Conservation (phyloP, 2,113 vertebrate species). For the Thunnus maccoyii region DNA sequence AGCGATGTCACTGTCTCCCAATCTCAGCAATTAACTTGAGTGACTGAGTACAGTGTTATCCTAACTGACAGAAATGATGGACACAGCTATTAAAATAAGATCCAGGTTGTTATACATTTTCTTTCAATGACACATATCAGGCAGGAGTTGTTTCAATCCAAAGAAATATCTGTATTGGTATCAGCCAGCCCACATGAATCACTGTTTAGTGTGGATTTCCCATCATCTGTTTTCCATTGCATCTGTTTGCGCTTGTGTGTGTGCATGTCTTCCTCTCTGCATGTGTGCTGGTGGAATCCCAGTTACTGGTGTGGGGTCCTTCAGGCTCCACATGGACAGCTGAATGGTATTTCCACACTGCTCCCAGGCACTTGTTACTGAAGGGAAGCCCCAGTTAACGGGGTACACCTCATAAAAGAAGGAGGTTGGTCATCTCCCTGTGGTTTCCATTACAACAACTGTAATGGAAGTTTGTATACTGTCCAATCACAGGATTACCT, state of each 20-base stretch:
- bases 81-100: too few relatives aligned
- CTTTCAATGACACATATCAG: not conserved
- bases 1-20: not conserved
- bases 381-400: constrained; percentile 70
- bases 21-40: not conserved
- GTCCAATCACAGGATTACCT: not conserved
- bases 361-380: constrained; percentile 47
- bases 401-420: constrained; percentile 63
- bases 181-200: not conserved
- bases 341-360: constrained; percentile 55
- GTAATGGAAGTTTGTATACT: not conserved
- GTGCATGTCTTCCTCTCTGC: constrained; percentile 23
- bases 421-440: constrained; percentile 2
- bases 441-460: not conserved
- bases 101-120: too few relatives aligned
- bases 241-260: constrained; percentile 5
- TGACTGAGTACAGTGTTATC: not conserved
- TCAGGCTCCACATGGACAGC: constrained; percentile 41
- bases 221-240: constrained; percentile 21
- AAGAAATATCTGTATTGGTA: not conserved
- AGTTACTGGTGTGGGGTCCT: constrained; percentile 67
- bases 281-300: constrained; percentile 56
- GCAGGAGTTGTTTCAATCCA: not conserved
- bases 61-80: not conserved
- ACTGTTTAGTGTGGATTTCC: not conserved